Evolutionary conservation across 2,797 vertebrate genomes (phyloP), one percentile per base, ranked within the genome.

Genomic region (Melanotaenia maccullochi): DNA sequence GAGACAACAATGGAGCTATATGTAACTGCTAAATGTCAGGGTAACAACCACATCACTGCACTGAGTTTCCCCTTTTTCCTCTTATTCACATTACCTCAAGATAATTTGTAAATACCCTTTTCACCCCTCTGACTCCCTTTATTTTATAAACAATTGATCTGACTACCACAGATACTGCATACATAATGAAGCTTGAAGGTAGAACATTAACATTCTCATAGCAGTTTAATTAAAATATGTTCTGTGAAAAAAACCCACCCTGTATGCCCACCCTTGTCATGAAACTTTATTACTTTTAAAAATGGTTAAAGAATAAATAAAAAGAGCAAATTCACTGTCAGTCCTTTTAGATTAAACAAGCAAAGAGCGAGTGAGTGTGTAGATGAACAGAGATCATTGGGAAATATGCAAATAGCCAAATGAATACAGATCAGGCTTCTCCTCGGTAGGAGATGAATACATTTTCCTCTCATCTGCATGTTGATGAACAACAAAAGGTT

Each of bases 391-490:
- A 83, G 78, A 91, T 90, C 83, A 87, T 85, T 86, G 88, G 89
- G 78, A 89, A 87, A 89, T 85, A 93, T 92, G 90, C 79, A 90
- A 90, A 93, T 90, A 71, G 52, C 54, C 76, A 79, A 88, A 89
- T 93, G 89, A 93, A 91, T 90, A 87, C 84, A 87, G 86, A 92
- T 90, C 76, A 87, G 75, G 80, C 85, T 78, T 69, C 71, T 77
- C 69, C 80, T 77, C 81, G 16, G 81, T 61, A 83, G 82, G 88
- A 87, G 86, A 88, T 63, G 84, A 92, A 92, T 92, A 87, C 83
- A 89, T 92, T 92, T 92, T 86, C 81, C 79, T 83, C 82, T 87
- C 82, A 91, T 92, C 82, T 90, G 64, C 88, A 90, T 91, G 85
- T 73, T 90, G 83, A 91, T 87, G 83, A 89, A 85, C 85, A 79